phyloP scores from a whole-genome alignment of 2,113 vertebrate genomes.

The Sula dactylatra region DNA sequence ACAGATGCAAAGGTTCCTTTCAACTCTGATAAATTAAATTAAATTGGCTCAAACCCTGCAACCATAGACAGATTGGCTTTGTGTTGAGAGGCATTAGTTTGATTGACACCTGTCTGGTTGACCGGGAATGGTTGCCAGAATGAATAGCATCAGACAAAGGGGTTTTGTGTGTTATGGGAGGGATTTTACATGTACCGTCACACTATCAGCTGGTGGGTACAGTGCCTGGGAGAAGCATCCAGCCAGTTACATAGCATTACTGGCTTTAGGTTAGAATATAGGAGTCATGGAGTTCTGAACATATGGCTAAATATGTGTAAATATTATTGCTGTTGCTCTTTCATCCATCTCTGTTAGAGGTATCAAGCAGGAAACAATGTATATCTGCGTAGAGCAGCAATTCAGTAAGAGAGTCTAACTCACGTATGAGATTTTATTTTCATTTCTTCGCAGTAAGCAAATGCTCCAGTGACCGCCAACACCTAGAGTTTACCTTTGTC shows the following conservation, averaged over 20 bases:
- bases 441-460: neutral
- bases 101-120: conserved; percentile 50
- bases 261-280: neutral
- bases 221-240: neutral
- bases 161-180: neutral
- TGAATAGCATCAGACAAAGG: neutral
- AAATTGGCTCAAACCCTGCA: conserved; percentile 53
- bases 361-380: neutral
- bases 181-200: neutral
- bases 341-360: neutral
- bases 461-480: accelerated
- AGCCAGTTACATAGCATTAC: neutral
- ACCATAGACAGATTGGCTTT: conserved; percentile 31
- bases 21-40: conserved; percentile 63
- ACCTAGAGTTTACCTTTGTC: neutral
- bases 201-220: neutral
- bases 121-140: neutral
- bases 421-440: neutral
- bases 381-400: neutral
- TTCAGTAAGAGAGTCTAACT: neutral
- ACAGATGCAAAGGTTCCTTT: conserved; percentile 54
- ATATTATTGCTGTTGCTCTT: neutral
- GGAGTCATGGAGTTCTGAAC: neutral
- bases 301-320: neutral
- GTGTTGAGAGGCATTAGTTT: conserved; percentile 44